Conservation (phyloP, 1,140 invertebrate genomes). For the Bombus sylvicola region DNA sequence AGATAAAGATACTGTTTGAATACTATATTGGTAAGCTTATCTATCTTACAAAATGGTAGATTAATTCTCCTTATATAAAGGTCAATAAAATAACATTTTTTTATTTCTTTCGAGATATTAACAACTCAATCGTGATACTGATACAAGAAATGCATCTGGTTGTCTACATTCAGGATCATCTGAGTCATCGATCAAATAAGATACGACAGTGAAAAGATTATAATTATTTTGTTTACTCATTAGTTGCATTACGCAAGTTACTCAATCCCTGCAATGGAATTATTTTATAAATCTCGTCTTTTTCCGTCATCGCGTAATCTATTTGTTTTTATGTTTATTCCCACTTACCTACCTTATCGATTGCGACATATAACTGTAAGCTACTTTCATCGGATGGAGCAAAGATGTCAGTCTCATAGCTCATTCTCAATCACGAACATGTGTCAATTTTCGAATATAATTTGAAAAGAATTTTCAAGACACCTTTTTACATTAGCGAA, state of each 20-base stretch:
- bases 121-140: neutral
- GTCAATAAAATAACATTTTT: neutral
- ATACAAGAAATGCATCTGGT: neutral
- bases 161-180: neutral
- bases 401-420: neutral
- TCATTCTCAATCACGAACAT: neutral
- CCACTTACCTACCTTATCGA: neutral
- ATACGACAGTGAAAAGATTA: neutral
- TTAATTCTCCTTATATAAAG: fast-evolving
- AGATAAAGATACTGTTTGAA: too few species aligned
- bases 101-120: neutral
- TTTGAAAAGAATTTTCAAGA: neutral
- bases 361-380: neutral
- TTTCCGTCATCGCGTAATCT: neutral
- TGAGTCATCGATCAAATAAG: neutral
- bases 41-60: too few species aligned
- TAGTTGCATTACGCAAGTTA: neutral
- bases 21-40: too few species aligned
- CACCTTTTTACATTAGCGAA: too few species aligned
- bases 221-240: neutral
- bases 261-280: neutral
- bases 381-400: neutral
- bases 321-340: neutral
- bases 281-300: neutral
- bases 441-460: too few species aligned